These are phyloP conservation scores for Rhagoletis pomonella DNA, from an alignment of 1,140 invertebrate genomes.

Conservation along the genomic window DNA sequence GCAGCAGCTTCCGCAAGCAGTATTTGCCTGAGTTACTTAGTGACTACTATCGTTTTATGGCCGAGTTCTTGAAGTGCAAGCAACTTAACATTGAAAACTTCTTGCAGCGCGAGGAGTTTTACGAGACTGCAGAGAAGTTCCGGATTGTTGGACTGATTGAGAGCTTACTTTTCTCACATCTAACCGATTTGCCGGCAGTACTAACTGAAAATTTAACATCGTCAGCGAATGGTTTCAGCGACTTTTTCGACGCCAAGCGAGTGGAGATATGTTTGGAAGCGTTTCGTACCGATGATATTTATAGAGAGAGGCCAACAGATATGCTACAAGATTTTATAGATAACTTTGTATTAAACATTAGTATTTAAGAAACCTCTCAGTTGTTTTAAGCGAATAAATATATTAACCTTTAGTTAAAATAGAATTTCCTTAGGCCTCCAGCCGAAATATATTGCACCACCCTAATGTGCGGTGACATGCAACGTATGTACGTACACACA, in stretches of 20 bases:
- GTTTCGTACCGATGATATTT: slow-evolving; percentile 71
- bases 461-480: too few relatives aligned
- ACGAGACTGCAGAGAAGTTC: slow-evolving; percentile 74
- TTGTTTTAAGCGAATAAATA: too few relatives aligned
- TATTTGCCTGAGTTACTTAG: slow-evolving; percentile 74
- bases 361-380: not conserved
- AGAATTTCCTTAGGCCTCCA: too few relatives aligned
- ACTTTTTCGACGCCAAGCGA: slow-evolving; percentile 73
- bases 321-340: slow-evolving; percentile 76
- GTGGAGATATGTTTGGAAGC: slow-evolving; percentile 75
- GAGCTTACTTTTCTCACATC: slow-evolving; percentile 75
- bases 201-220: slow-evolving; percentile 70
- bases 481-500: too few relatives aligned
- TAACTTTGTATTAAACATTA: slow-evolving; percentile 67
- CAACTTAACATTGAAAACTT: slow-evolving; percentile 70
- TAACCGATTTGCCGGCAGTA: slow-evolving; percentile 71
- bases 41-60: slow-evolving; percentile 75
- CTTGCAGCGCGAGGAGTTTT: slow-evolving; percentile 72
- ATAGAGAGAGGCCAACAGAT: slow-evolving; percentile 73
- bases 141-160: slow-evolving; percentile 75
- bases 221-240: slow-evolving; percentile 70
- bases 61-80: slow-evolving; percentile 69
- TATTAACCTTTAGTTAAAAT: too few relatives aligned
- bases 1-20: slow-evolving; percentile 72
- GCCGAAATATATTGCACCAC: too few relatives aligned